Evolutionary conservation across 2,888 invertebrate genomes (phyloP), one percentile per base, ranked within the genome.

Genomic region (Cryptus viduatorius): DNA sequence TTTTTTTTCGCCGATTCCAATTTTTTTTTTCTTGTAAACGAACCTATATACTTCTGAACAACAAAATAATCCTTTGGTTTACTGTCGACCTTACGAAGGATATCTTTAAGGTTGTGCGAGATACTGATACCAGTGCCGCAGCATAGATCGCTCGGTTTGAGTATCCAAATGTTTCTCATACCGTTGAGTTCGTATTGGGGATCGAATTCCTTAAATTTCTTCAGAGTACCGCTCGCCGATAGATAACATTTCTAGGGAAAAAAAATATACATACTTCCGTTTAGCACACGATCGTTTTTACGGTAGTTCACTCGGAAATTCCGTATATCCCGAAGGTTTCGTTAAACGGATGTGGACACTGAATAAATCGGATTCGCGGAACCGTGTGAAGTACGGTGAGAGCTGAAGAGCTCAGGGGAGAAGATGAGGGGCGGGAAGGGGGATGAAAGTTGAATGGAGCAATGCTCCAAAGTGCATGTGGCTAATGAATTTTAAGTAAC

Each of bases 41-140:
- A 94, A 97, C 98, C 98, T 87, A 98, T 97, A 91, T 98, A 98
- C 94, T 98, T 98, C 93, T 98, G 98, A 8, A 98, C 96, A 42
- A 98, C 96, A 93, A 97, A 98, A 94, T 96, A 95, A 86, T 95
- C 93, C 82, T 95, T 94, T 69, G 94, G 95, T 76, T 95, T 95
- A 76, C 94, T 95, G 42, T 94, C 94, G 2, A 96, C 93, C 88
- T 95, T 94, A 61, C 96, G 95, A 82, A 96, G 94, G 86, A 98
- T 97, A 65, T 96, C 96, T 82, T 96, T 95, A 82, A 98, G 94
- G 86, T 96, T 96, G 89, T 97, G 96, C 88, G 97, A 96, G 92
- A 98, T 96, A 86, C 96, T 95, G 86, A 98, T 98, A 3, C 98
- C 98, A 91, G 96, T 95, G 0, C 98, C 98, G 89, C 98, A 95